Conservation (phyloP, 2,113 vertebrate genomes). For the Aphyosemion australe region DNA sequence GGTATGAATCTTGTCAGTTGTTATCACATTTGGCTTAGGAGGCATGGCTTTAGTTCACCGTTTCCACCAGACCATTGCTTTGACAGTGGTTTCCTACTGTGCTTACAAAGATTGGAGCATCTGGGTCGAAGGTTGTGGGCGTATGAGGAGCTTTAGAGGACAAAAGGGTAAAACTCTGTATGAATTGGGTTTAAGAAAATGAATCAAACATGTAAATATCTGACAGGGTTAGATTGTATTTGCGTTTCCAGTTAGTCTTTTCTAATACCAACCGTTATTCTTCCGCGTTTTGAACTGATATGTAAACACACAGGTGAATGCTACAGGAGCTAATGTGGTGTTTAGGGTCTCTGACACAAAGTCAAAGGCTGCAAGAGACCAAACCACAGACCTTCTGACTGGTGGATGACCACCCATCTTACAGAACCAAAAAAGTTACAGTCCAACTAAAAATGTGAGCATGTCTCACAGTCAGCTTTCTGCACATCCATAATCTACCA, state of each 20-base stretch:
- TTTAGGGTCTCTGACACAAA: not conserved
- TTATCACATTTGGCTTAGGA: constrained; percentile 59
- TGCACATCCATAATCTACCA: not conserved
- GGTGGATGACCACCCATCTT: not conserved
- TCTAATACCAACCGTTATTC: not conserved
- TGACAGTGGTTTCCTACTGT: constrained; percentile 56
- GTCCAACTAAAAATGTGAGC: not conserved
- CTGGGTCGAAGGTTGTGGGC: constrained; percentile 44
- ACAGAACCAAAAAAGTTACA: not conserved
- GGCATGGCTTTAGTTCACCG: constrained; percentile 60
- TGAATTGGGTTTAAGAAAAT: constrained; percentile 36
- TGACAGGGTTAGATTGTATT: constrained; percentile 15
- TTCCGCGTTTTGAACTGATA: not conserved
- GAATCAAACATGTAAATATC: constrained; percentile 42
- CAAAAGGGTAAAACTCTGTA: constrained; percentile 34
- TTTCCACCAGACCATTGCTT: constrained; percentile 56
- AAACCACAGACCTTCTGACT: not conserved
- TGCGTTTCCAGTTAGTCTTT: not conserved
- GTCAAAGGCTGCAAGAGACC: not conserved
- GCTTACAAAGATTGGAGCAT: constrained; percentile 64
- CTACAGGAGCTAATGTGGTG: not conserved
- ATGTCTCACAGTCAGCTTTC: no score
- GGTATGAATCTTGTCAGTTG: constrained; percentile 53
- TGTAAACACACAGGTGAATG: not conserved
- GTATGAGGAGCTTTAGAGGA: constrained; percentile 35